These are phyloP conservation scores for Dendronephthya gigantea DNA, from an alignment of 64 coral and sea anemone species.

Conservation along the genomic window DNA sequence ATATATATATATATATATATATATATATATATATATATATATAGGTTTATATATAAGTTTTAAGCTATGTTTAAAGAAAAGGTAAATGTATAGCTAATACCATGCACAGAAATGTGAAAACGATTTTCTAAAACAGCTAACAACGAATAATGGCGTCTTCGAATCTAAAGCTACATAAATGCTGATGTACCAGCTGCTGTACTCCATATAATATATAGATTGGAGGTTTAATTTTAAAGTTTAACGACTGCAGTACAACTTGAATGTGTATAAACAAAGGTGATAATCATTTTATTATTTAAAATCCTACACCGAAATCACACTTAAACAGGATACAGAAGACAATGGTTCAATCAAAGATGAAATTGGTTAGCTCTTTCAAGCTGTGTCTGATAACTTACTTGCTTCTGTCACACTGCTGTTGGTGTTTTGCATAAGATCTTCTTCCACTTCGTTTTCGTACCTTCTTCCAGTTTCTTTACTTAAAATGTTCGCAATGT, in stretches of 20 bases:
- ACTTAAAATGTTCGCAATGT: not conserved
- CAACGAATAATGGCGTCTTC: too few species aligned
- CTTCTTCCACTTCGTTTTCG: not conserved
- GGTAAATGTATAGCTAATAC: too few species aligned
- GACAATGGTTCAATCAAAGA: conserved; percentile 12
- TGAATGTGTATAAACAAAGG: not conserved
- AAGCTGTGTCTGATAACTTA: conserved; percentile 13
- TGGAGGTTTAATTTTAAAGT: not conserved
- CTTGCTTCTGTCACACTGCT: not conserved
- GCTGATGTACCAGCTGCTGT: not conserved
- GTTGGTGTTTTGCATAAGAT: not conserved
- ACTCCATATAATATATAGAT: not conserved
- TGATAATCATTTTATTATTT: not conserved
- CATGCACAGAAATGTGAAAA: too few species aligned
- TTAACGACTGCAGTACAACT: not conserved
- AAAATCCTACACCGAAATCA: not conserved
- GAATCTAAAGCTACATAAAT: not conserved
- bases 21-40: too few species aligned
- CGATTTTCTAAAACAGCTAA: too few species aligned
- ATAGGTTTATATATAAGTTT: too few species aligned
- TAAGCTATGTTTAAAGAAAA: too few species aligned
- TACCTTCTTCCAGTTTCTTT: not conserved
- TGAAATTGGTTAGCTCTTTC: not conserved
- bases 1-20: too few species aligned
- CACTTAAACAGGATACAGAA: conserved; percentile 4